These are phyloP conservation scores for Ptycholaimellus sp. DNA, from an alignment of 2,888 invertebrate genomes.

Conservation along the genomic window DNA sequence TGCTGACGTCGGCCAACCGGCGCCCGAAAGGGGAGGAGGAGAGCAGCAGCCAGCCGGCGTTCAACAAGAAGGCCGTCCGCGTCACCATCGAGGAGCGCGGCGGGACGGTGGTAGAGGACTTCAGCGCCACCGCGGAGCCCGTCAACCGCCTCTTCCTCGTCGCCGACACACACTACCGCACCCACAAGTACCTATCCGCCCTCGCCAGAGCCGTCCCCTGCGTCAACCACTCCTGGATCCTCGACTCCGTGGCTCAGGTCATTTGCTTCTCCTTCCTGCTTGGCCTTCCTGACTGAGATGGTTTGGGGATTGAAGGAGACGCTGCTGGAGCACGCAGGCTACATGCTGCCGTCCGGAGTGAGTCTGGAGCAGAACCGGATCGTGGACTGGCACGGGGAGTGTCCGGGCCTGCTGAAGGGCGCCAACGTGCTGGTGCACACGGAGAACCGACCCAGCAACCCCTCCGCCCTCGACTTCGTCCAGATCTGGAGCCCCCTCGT, in stretches of 20 bases:
- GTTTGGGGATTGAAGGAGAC: slow-evolving; percentile 8
- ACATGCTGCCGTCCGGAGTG: slow-evolving; percentile 15
- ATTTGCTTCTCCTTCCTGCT: slow-evolving; percentile 1
- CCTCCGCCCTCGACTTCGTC: slow-evolving; percentile 10
- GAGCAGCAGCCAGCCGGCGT: slow-evolving; percentile 4
- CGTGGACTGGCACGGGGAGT: slow-evolving; percentile 8
- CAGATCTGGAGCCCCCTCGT: slow-evolving; percentile 22
- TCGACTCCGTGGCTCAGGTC: slow-evolving; percentile 36
- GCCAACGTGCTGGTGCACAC: slow-evolving; percentile 13
- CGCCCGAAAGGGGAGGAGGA: slow-evolving; percentile 1
- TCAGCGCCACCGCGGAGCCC: slow-evolving; percentile 8
- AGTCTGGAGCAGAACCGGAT: slow-evolving; percentile 7
- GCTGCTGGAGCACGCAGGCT: slow-evolving; percentile 10
- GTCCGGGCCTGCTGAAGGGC: slow-evolving; percentile 11
- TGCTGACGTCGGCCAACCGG: slow-evolving; percentile 21
- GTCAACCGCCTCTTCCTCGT: slow-evolving; percentile 23
- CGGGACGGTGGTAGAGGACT: slow-evolving; percentile 17
- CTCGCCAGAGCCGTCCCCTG: slow-evolving; percentile 42
- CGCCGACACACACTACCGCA: slow-evolving; percentile 45
- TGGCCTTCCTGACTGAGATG: slow-evolving; percentile 2
- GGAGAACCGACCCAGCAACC: slow-evolving; percentile 6
- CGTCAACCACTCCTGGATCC: slow-evolving; percentile 47
- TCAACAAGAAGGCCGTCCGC: slow-evolving; percentile 18
- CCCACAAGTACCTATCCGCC: slow-evolving; percentile 48
- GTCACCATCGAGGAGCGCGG: slow-evolving; percentile 13